These are phyloP conservation scores for Oxycera nigricornis DNA, from an alignment of 2,888 invertebrate genomes.

Conservation along the genomic window DNA sequence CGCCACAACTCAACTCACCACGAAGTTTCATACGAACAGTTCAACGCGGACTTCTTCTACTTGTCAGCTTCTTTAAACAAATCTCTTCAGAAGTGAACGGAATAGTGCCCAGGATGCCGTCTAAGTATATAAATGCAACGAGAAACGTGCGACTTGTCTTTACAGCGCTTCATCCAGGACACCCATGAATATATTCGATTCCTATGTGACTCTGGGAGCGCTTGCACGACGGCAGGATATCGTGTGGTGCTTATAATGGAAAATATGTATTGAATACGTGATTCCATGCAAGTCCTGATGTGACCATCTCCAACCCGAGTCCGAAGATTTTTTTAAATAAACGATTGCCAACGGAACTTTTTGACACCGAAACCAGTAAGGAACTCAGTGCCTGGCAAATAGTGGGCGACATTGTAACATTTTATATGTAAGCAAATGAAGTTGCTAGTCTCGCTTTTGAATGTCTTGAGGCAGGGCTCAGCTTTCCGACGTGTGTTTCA, in stretches of 20 bases:
- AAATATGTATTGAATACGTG: slow-evolving; percentile 63
- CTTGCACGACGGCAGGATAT: slow-evolving; percentile 16
- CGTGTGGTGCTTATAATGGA: slow-evolving; percentile 48
- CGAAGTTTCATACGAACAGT: not conserved
- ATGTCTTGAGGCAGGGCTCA: not conserved
- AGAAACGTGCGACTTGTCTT: not conserved
- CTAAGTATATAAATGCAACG: slow-evolving; percentile 8
- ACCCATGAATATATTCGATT: slow-evolving; percentile 27
- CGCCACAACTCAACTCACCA: not conserved
- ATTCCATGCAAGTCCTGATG: slow-evolving; percentile 62
- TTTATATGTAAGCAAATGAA: slow-evolving; percentile 31
- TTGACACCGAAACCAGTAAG: not conserved
- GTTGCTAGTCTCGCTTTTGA: not conserved
- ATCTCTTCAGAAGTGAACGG: slow-evolving; percentile 16
- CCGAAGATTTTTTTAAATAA: slow-evolving; percentile 52
- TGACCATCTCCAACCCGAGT: slow-evolving; percentile 51
- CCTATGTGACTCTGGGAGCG: not conserved
- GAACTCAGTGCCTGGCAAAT: not conserved
- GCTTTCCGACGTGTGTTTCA: slow-evolving; percentile 20
- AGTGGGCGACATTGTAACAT: slow-evolving; percentile 26
- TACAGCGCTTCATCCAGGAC: slow-evolving; percentile 2
- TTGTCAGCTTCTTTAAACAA: slow-evolving; percentile 31
- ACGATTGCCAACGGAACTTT: slow-evolving; percentile 38
- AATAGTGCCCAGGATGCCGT: not conserved
- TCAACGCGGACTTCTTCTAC: slow-evolving; percentile 34